Conservation (phyloP, 1,140 invertebrate species). For the Dinoponera quadriceps region DNA sequence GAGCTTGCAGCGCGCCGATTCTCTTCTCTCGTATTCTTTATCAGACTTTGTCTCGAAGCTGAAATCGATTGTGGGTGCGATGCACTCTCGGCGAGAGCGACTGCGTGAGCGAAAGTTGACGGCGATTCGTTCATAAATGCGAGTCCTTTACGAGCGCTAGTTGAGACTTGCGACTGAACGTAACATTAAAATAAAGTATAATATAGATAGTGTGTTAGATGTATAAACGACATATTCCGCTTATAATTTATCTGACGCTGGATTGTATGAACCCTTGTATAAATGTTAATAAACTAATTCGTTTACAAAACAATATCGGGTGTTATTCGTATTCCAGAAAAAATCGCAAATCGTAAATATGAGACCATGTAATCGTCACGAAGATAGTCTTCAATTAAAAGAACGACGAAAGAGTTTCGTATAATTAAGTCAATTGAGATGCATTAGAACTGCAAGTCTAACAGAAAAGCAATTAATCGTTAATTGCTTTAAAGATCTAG, state of each 20-base stretch:
- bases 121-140: slow-evolving; percentile 38
- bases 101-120: slow-evolving; percentile 50
- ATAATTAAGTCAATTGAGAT: too few relatives aligned
- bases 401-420: too few relatives aligned
- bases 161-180: slow-evolving; percentile 56
- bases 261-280: slow-evolving; percentile 77
- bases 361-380: too few relatives aligned
- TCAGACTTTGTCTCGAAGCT: slow-evolving; percentile 45
- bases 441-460: too few relatives aligned
- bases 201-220: slow-evolving; percentile 60
- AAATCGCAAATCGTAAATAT: too few relatives aligned
- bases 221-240: slow-evolving; percentile 67
- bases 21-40: slow-evolving; percentile 5
- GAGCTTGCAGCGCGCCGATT: neutral
- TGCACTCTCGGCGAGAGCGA: slow-evolving; percentile 41
- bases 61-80: slow-evolving; percentile 53
- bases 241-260: slow-evolving; percentile 83
- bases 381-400: too few relatives aligned
- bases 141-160: slow-evolving; percentile 37
- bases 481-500: too few relatives aligned
- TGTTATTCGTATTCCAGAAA: neutral
- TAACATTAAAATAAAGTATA: slow-evolving; percentile 60
- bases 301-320: slow-evolving; percentile 49
- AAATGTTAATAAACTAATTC: slow-evolving; percentile 81
- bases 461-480: too few relatives aligned